phyloP scores from a whole-genome alignment of 2,113 vertebrate species.

The Carassius auratus region DNA sequence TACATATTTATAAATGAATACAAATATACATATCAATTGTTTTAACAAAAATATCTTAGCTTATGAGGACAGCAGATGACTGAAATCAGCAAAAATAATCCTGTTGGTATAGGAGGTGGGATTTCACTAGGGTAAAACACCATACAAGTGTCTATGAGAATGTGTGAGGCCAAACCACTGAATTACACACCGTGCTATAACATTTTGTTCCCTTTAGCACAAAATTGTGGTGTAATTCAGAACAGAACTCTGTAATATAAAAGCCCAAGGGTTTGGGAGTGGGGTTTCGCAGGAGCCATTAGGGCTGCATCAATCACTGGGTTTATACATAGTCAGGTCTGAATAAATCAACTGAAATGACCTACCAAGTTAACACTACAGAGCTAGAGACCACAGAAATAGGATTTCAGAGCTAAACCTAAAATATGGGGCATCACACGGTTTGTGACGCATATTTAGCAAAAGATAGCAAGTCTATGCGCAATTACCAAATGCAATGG shows the following conservation, averaged over 20 bases:
- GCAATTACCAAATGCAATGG: conserved; percentile 19
- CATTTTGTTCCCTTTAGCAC: conserved; percentile 45
- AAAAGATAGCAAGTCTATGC: neutral
- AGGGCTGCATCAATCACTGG: conserved; percentile 56
- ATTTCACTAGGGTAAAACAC: conserved; percentile 5
- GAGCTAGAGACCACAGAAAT: conserved; percentile 17
- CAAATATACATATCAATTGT: conserved; percentile 53
- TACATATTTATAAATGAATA: conserved; percentile 54
- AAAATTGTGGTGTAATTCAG: neutral
- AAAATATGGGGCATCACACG: neutral
- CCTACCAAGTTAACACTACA: conserved; percentile 7
- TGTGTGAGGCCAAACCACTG: neutral
- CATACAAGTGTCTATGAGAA: conserved; percentile 14
- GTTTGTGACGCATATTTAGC: neutral
- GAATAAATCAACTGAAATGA: conserved; percentile 17
- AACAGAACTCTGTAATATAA: neutral
- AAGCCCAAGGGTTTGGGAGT: neutral
- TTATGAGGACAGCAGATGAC: conserved; percentile 53
- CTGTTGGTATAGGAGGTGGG: neutral
- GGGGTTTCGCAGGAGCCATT: conserved; percentile 19
- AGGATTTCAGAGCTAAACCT: conserved; percentile 15
- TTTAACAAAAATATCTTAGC: conserved; percentile 58
- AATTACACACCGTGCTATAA: conserved; percentile 15
- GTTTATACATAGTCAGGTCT: conserved; percentile 46
- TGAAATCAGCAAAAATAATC: conserved; percentile 41